Conservation (phyloP, 2,888 invertebrate genomes). For the Pollenia amentaria region DNA sequence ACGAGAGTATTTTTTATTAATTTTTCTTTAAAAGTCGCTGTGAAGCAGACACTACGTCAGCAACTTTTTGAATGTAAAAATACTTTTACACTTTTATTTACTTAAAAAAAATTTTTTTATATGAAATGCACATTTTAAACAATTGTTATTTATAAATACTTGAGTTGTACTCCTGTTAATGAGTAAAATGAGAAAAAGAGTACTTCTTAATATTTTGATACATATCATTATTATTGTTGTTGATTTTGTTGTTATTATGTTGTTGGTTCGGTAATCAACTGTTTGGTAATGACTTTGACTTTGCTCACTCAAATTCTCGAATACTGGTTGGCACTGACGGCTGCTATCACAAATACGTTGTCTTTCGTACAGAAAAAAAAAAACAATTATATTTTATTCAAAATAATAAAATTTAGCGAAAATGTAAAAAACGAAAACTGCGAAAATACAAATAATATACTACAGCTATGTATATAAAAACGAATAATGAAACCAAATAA, state of each 20-base stretch:
- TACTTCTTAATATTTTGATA: not conserved
- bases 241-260: not conserved
- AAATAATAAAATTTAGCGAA: conserved; percentile 39
- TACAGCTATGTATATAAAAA: not conserved
- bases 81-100: conserved; percentile 59
- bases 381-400: not conserved
- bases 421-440: conserved; percentile 5
- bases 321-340: conserved; percentile 25
- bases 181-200: not conserved
- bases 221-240: not conserved
- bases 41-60: conserved; percentile 60
- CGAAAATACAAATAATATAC: not conserved
- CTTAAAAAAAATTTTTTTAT: not conserved
- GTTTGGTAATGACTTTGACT: conserved; percentile 57
- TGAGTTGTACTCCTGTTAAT: conserved; percentile 16
- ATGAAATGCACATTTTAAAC: conserved; percentile 28
- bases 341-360: conserved; percentile 29
- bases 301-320: conserved; percentile 19
- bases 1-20: not conserved
- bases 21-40: conserved; percentile 9
- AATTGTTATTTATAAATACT: conserved; percentile 39
- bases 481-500: not conserved
- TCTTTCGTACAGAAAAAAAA: conserved; percentile 16
- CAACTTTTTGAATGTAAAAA: conserved; percentile 59
- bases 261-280: conserved; percentile 29